Percentiles rank a stretch among this genome's conserved stretches.
phyloP scores from a whole-genome alignment of 2,797 vertebrate genomes.

The Sebastes reedi region DNA sequence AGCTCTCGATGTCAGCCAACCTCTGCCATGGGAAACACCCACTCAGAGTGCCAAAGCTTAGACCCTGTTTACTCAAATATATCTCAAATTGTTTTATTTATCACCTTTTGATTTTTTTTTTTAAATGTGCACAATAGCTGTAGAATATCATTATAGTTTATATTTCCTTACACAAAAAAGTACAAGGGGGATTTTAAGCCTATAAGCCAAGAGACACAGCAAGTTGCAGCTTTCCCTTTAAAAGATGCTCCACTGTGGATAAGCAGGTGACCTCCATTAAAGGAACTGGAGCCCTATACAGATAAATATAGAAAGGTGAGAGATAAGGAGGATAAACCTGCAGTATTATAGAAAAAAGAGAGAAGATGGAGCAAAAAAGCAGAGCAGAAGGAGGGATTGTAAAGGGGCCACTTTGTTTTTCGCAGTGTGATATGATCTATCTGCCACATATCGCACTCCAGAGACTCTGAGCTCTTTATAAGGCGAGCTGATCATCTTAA shows the following conservation, averaged over 20 bases:
- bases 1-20: not conserved
- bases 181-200: not conserved
- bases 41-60: not conserved
- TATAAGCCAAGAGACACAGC: conserved; percentile 8
- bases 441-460: conserved; percentile 53
- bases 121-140: not conserved
- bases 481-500: conserved; percentile 39
- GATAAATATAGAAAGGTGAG: conserved; percentile 58
- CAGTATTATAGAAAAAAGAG: conserved; percentile 21
- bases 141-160: not conserved
- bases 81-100: not conserved
- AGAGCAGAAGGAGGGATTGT: conserved; percentile 24
- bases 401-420: conserved; percentile 46
- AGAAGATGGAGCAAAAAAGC: conserved; percentile 27
- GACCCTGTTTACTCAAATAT: not conserved
- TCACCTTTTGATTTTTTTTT: not conserved
- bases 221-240: conserved; percentile 28
- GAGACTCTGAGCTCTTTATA: conserved; percentile 58
- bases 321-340: conserved; percentile 57
- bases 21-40: not conserved
- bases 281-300: conserved; percentile 26
- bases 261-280: conserved; percentile 56
- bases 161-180: not conserved
- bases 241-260: conserved; percentile 40
- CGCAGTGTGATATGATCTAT: conserved; percentile 59